Evolutionary conservation across 2,888 invertebrate genomes (phyloP).

Genomic region (Acanthosepion lycidas): DNA sequence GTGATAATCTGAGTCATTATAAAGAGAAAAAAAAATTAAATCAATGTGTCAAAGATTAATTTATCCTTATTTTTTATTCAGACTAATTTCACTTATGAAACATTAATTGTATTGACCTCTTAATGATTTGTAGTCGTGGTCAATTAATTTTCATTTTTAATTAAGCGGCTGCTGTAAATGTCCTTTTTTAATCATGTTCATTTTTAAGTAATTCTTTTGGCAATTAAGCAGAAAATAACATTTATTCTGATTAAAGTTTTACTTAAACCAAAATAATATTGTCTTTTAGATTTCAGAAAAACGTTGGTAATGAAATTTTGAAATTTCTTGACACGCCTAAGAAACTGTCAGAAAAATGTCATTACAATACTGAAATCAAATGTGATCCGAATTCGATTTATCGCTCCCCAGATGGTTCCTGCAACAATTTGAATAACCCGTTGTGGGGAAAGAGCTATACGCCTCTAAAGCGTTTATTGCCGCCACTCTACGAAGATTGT

Average conservation of each 20-base stretch:
- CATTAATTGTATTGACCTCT: too few relatives aligned
- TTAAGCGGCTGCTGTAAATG: too few relatives aligned
- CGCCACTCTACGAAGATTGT: constrained; percentile 58
- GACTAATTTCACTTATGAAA: too few relatives aligned
- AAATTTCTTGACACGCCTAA: background rate
- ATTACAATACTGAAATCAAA: background rate
- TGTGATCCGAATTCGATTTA: constrained; percentile 52
- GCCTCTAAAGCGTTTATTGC: constrained; percentile 56
- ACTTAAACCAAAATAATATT: background rate
- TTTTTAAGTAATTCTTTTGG: too few relatives aligned
- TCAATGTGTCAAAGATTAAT: too few relatives aligned
- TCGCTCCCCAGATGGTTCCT: constrained; percentile 56
- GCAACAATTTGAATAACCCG: constrained; percentile 57
- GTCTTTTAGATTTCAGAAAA: background rate
- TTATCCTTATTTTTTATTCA: too few relatives aligned
- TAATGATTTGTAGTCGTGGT: too few relatives aligned
- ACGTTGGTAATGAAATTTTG: background rate
- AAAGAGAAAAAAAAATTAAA: too few relatives aligned
- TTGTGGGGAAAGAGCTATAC: constrained; percentile 57
- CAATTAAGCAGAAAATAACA: background rate
- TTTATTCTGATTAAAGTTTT: background rate
- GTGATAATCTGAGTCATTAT: too few relatives aligned
- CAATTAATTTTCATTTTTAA: too few relatives aligned
- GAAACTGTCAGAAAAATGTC: background rate
- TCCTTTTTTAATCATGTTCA: too few relatives aligned